A percentile compares a stretch with the other conserved stretches of the same genome.
Conservation (phyloP, 2,113 vertebrate genomes). For the Poeciliopsis turrubarensis region DNA sequence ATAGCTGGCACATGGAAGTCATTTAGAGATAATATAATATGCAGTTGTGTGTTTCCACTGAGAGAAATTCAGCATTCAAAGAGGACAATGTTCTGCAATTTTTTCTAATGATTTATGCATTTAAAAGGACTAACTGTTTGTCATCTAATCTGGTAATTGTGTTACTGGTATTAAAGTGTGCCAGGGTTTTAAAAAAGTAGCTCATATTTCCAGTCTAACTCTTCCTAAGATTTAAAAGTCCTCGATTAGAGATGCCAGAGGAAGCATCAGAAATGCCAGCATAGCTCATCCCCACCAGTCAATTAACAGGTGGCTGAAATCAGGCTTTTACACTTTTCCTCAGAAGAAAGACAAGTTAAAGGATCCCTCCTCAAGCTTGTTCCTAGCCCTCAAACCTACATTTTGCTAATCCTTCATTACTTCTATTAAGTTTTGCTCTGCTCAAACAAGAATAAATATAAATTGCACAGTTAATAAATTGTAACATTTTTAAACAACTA, state of each 20-base stretch:
- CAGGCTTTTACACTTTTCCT: neutral
- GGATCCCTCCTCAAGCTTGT: too few species aligned
- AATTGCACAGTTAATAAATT: too few species aligned
- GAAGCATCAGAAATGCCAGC: neutral
- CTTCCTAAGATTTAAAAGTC: neutral
- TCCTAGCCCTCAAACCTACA: too few species aligned
- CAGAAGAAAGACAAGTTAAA: neutral
- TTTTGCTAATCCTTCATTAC: too few species aligned
- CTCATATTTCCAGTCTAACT: neutral
- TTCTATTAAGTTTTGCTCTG: too few species aligned
- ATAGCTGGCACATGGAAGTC: constrained; percentile 61
- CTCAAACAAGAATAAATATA: too few species aligned
- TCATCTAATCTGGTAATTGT: neutral
- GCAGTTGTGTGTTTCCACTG: constrained; percentile 21
- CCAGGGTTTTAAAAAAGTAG: neutral
- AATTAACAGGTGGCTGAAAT: neutral
- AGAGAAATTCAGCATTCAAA: neutral
- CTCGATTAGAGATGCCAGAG: neutral
- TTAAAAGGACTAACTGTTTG: neutral
- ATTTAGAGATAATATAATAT: constrained; percentile 60
- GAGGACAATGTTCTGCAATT: neutral
- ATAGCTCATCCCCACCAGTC: neutral
- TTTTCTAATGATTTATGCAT: neutral
- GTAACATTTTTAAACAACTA: too few species aligned
- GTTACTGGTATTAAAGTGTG: neutral